Evolutionary conservation across 2,113 vertebrate genomes (phyloP), one percentile per base, ranked within the genome.

Genomic region (Misgurnus mizolepis): DNA sequence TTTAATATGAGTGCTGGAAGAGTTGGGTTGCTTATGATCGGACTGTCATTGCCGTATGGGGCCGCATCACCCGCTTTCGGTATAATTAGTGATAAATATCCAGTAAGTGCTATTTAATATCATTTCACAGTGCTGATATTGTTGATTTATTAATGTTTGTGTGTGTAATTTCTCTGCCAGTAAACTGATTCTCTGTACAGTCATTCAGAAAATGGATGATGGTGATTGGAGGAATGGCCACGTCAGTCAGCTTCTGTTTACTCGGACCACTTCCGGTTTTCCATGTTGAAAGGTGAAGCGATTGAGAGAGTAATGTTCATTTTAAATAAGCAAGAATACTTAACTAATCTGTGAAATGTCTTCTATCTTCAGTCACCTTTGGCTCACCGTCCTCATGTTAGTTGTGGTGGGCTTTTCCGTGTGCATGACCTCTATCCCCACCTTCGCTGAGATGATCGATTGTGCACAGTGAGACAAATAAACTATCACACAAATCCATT

Each of bases 1-100:
- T 97, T 98, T 81, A 75, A 83, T 10, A 91, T 99, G 39, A 92
- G 93, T n/a, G 17, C 93, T 80, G 94, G 95, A 79, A 94, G 92
- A 4, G 96, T 99, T 81, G 97, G 98, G 43, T 91, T 99, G 73
- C 93, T 98, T 40, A 95, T 97, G 90, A 93, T 99, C 0, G 95
- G 95, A 14, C 83, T 98, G 55, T 93, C 96, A 0, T 80, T 98
- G 6, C 93, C 94, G 0, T 99, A 99, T 17, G 87, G 94, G 1
- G 82, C 97, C 65, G 94, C 92, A 27, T 98, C 98, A 7, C 98
- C 98, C 0, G 65, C 98, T 0, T 87, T 98, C 1, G 98, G 97
- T 4, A 85, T 94, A 3, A 64, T 96, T 40, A 95, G 95, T 1
- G 97, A 99, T 86, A 96, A 93, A 90, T 92, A 90, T 82, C 96